Base-by-base conservation (phyloP, 2,113 vertebrate species). In the Bombycilla garrulus region DNA sequence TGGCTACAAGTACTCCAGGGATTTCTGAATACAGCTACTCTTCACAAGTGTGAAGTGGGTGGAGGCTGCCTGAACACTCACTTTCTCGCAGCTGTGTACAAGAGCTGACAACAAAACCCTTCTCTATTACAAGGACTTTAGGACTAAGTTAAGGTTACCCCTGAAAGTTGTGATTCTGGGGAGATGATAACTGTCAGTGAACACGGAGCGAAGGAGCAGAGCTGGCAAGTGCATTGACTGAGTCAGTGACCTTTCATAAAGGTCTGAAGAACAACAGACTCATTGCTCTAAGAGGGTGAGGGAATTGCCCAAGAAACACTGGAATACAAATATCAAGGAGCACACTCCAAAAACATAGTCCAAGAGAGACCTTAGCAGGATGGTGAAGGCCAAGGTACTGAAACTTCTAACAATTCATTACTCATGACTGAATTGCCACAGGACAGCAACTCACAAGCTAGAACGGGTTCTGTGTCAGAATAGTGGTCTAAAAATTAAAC, bases 151-250 rank as follows among this genome's bases (percentile, higher is more conserved):
- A 60, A 44, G 47, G 14, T 45, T 82, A 58, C 8, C n/a, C 38
- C 35, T 70, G 6, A 40, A 65, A 78, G 40, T 3, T 92, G 58
- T 0, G 0, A 5, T 78, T 84, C n/a, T 74, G 33, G 21, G 22
- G 16, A 87, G n/a, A 89, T n/a, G 47, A 72, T 11, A 74, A 69
- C 4, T 11, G 44, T 78, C 64, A 74, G 53, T 29, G 38, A 81
- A 56, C 2, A 31, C 2, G 44, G 31, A 69, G 12, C 5, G 24
- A 92, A 70, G 67, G 8, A 84, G 60, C 11, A 83, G 50, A 91
- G 50, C 2, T 65, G 42, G 20, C 31, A 77, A 62, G 11, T 17
- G 15, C 40, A 58, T 5, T 0, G 0, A 88, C 2, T 38, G 42
- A 76, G 31, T 64, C 72, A 69, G 29, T 88, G 40, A 76, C 48